Evolutionary conservation across 2,797 vertebrate species (phyloP).

Genomic region (Potorous gilbertii): DNA sequence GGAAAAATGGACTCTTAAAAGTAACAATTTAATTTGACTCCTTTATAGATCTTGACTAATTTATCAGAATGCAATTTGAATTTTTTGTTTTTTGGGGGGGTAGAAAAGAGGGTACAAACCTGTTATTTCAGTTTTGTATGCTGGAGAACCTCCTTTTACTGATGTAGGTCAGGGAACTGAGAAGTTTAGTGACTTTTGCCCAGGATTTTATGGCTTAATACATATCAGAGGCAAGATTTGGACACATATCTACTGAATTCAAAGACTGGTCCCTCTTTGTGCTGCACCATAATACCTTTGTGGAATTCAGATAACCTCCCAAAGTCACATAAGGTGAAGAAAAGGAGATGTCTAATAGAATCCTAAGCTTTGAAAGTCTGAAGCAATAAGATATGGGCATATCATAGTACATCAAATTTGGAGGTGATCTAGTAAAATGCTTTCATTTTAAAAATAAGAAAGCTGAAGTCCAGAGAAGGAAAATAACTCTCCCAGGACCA

Average conservation of each 20-base stretch:
- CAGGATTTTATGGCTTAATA: neutral
- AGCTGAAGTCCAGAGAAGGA: neutral
- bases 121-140: neutral
- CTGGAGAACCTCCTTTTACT: neutral
- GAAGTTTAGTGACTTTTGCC: neutral
- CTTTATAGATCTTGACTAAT: neutral
- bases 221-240: neutral
- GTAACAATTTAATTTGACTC: neutral
- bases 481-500: slow-evolving; percentile 43
- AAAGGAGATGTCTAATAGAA: neutral
- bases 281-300: neutral
- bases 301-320: neutral
- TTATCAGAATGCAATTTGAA: neutral
- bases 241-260: neutral
- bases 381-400: neutral
- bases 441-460: neutral
- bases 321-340: neutral
- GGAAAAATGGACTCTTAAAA: neutral
- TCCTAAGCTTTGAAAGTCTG: neutral
- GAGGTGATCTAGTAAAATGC: neutral
- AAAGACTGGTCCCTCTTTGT: neutral
- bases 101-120: neutral
- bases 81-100: neutral
- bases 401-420: neutral
- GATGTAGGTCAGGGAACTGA: neutral